Percentiles rank a stretch among this genome's conserved stretches.
Conservation (phyloP, 2,113 vertebrate genomes). For the Coturnix japonica region DNA sequence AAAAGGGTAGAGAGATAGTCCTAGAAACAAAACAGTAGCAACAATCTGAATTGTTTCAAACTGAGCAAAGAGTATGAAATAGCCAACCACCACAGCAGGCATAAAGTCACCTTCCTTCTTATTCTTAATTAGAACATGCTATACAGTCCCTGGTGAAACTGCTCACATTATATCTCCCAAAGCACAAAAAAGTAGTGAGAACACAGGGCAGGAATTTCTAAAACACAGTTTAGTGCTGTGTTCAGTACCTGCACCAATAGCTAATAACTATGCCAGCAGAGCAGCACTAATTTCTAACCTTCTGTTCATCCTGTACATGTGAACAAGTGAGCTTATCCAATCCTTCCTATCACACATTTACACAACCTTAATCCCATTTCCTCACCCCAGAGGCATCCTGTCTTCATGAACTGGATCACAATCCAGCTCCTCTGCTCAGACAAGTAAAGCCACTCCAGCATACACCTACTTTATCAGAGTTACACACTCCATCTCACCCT, state of each 20-base stretch:
- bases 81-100: neutral
- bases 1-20: no score
- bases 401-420: neutral
- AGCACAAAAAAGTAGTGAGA: neutral
- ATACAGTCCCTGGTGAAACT: neutral
- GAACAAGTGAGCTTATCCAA: neutral
- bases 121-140: neutral
- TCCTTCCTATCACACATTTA: neutral
- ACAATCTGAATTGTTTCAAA: neutral
- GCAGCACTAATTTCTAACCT: neutral
- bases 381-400: neutral
- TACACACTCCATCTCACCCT: neutral
- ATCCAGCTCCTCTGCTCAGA: neutral
- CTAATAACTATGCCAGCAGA: no score
- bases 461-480: fast-evolving
- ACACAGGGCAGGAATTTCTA: neutral
- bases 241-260: neutral
- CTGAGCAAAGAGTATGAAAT: neutral
- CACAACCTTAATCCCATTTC: neutral
- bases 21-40: no score
- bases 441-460: neutral
- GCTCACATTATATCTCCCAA: fast-evolving
- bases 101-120: neutral
- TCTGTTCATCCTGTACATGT: fast-evolving
- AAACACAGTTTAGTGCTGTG: neutral